Evolutionary conservation across 2,888 invertebrate species (phyloP), one percentile per base, ranked within the genome.

Genomic region (Xanthia icteritia): DNA sequence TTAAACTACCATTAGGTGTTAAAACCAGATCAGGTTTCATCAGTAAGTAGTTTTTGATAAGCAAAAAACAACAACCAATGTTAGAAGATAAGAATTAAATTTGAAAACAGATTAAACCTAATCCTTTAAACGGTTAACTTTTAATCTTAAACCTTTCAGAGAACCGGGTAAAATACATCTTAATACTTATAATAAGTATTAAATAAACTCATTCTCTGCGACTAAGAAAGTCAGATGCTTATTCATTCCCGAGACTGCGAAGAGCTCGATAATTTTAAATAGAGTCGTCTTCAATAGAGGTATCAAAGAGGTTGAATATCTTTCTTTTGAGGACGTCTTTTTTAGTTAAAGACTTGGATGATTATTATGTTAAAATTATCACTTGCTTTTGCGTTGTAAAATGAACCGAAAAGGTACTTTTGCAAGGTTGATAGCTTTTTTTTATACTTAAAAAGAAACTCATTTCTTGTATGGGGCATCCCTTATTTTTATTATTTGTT

Each of bases 281-380:
- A 76, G 70, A 51, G 23, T 45, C 66, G 11, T 71, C 63, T 64
- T 76, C 31, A 76, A 82, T 71, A 31, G 63, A 51, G 9, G 20
- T 51, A 76, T 82, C 61, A 77, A 67, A 67, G 48, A 56, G 27
- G 8, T 56, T 27, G 17, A 36, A 72, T 74, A 71, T 66, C 54
- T 54, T 54, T 15, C 65, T 23, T 70, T 78, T 61, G n/a, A 65
- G 15, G 42, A 54, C 9, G 23, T 51, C n/a, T 73, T 51, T 36
- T 56, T 73, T 54, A 9, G 48, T 54, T 17, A 70, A 69, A 54
- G 51, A 15, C 36, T 73, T 15, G 36, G 45, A 54, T 54, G 20
- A 31, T n/a, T 31, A 54, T 71, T 76, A 82, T 36, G 67, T 27
- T n/a, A 78, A 42, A 83, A 69, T 36, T 60, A 54, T 64, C n/a